Evolutionary conservation across 2,113 vertebrate genomes (phyloP), one percentile per base, ranked within the genome.

Genomic region (Lepisosteus oculatus): DNA sequence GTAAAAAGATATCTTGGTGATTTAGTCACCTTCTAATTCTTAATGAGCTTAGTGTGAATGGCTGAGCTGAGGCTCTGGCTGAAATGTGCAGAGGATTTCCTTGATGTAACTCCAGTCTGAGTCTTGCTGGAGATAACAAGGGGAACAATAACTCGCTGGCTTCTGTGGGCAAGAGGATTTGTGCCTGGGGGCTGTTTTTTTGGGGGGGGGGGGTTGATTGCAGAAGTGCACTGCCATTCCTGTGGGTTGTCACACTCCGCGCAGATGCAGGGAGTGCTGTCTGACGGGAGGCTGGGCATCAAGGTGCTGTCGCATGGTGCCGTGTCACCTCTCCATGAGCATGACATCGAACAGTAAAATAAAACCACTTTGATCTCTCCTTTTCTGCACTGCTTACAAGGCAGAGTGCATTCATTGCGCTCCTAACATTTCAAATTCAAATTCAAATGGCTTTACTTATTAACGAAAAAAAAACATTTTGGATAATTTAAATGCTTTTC

Each of bases 11-110:
- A 84, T 79, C 71, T 71, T 67, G 72, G 73, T 84, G 78, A 86
- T 87, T 84, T 86, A 80, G 71, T 69, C 65, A 71, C 77, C 69
- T 85, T 81, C 88, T 85, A 86, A 85, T 84, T 80, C 78, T 74
- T 85, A 83, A 86, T 82, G 82, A 89, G 86, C 85, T 85, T 87
- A 85, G 76, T 77, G 71, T 77, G 76, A 76, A 81, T 65, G 65
- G 42, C 54, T 73, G 43, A 64, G 75, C 80, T 83, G 84, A 86
- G 80, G 80, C 3, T 74, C 5, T 76, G 80, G 81, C 78, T 83
- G 74, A 78, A 79, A 83, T 78, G 70, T 74, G 73, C 79, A 8
- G 45, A 79, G 76, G 84, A 80, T 29, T 83, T 79, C 80, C 79
- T 77, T 83, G 79, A 82, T 56, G 73, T 59, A 72, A 76, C 75